Evolutionary conservation across 2,113 vertebrate genomes (phyloP).

Genomic region (Elachura formosa): DNA sequence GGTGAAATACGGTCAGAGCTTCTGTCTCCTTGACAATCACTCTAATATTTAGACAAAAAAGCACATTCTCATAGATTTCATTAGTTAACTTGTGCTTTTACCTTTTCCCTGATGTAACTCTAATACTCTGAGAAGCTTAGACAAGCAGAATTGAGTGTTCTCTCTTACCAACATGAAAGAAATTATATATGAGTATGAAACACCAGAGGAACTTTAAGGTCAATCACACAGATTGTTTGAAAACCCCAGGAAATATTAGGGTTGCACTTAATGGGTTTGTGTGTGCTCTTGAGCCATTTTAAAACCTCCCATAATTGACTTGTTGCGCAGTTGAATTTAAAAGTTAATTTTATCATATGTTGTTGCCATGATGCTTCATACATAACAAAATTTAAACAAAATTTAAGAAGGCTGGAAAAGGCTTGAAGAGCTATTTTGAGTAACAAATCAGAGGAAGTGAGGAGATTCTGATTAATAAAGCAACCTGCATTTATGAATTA

Average conservation of each 20-base stretch:
- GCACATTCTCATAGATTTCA: neutral
- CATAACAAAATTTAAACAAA: accelerated
- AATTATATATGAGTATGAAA: neutral
- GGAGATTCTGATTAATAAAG: neutral
- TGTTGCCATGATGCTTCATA: neutral
- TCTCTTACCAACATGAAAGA: neutral
- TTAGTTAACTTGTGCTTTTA: constrained; percentile 16
- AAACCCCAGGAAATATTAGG: neutral
- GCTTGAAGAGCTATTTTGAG: neutral
- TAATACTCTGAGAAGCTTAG: neutral
- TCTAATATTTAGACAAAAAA: constrained; percentile 59
- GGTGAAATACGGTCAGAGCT: constrained; percentile 41
- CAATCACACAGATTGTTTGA: neutral
- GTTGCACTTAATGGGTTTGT: neutral
- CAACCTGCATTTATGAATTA: neutral
- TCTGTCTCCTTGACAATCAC: constrained; percentile 39
- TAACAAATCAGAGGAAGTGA: neutral
- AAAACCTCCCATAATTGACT: neutral
- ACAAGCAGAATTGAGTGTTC: neutral
- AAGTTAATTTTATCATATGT: neutral
- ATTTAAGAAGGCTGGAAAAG: neutral
- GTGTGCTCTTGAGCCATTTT: neutral
- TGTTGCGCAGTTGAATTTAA: neutral
- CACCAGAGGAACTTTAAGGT: neutral
- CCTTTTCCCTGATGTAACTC: constrained; percentile 7